phyloP scores from a whole-genome alignment of 2,888 invertebrate species.

The Tholera decimalis region DNA sequence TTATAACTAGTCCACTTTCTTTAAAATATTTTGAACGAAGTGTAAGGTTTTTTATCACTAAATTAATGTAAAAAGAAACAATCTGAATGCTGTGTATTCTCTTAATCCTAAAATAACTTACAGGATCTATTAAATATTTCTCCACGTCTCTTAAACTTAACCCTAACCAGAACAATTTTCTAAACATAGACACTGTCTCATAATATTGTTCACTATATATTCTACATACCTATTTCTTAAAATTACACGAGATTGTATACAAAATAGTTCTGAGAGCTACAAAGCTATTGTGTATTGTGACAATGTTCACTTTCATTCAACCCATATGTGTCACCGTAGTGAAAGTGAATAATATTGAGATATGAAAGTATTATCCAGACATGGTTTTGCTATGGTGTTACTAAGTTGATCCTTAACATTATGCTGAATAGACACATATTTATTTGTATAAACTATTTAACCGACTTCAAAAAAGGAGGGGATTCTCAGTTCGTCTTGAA shows the following conservation, averaged over 20 bases:
- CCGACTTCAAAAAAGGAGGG: too few relatives aligned
- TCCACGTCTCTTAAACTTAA: neutral
- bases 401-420: neutral
- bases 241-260: constrained; percentile 69
- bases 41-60: too few relatives aligned
- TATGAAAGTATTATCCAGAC: constrained; percentile 64
- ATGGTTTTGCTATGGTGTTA: constrained; percentile 24
- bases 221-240: constrained; percentile 50
- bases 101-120: neutral
- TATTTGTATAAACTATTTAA: too few relatives aligned
- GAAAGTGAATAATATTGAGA: constrained; percentile 77
- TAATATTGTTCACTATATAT: constrained; percentile 16
- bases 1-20: too few relatives aligned
- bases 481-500: too few relatives aligned
- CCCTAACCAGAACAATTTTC: neutral
- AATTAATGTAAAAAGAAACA: too few relatives aligned
- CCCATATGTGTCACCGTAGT: constrained; percentile 80
- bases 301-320: constrained; percentile 83
- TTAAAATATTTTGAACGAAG: too few relatives aligned
- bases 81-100: too few relatives aligned
- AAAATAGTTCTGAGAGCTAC: constrained; percentile 70
- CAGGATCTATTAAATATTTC: neutral
- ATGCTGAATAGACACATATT: neutral
- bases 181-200: constrained; percentile 8
- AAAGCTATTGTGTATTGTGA: constrained; percentile 83